phyloP scores from a whole-genome alignment of 2,888 invertebrate genomes.

The Melikaiella ostensackeni region DNA sequence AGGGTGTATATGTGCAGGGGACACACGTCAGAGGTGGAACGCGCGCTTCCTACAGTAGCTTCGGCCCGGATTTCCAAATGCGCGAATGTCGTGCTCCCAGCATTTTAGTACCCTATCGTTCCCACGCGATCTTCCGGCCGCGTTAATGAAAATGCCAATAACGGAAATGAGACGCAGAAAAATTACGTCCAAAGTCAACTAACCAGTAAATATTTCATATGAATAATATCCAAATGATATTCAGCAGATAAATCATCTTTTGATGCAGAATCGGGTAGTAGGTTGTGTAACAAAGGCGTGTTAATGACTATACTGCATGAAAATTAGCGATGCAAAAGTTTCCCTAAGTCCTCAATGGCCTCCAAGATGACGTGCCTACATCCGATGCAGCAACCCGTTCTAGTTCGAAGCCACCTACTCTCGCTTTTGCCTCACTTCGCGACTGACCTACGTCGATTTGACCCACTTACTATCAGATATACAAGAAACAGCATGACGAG shows the following conservation, averaged over 20 bases:
- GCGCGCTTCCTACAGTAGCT: conserved; percentile 14
- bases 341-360: conserved; percentile 42
- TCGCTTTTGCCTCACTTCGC: conserved; percentile 64
- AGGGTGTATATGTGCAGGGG: background rate
- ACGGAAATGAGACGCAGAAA: background rate
- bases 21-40: conserved; percentile 1
- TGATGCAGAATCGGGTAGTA: background rate
- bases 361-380: conserved; percentile 47
- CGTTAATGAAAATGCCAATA: conserved; percentile 7
- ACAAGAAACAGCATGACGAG: conserved; percentile 52
- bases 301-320: background rate
- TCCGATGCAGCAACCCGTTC: conserved; percentile 52
- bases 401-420: conserved; percentile 62
- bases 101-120: conserved; percentile 6
- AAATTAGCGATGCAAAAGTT: conserved; percentile 12
- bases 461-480: conserved; percentile 60
- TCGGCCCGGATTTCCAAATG: background rate
- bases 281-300: conserved; percentile 2
- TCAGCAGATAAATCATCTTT: background rate
- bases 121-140: background rate
- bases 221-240: background rate
- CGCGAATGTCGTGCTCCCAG: conserved; percentile 17
- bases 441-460: conserved; percentile 66
- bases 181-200: background rate
- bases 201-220: background rate